Base-by-base conservation (phyloP, 2,113 vertebrate species). In the Equus quagga region DNA sequence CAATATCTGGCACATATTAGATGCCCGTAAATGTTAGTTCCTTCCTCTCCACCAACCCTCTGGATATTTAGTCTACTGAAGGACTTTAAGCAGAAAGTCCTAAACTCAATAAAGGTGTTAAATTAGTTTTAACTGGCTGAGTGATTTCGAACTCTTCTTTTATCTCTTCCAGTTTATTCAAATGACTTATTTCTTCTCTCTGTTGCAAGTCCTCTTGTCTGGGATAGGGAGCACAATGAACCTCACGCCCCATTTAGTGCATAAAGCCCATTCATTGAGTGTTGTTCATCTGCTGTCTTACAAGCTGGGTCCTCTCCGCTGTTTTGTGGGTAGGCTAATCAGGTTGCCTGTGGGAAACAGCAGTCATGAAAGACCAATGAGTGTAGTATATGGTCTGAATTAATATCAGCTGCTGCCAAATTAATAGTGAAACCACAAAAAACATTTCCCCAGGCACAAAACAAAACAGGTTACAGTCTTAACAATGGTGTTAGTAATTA, bases 41-140 rank as follows among this genome's bases (percentile, higher is more conserved):
- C 36, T 94, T 92, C 85, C 76, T 85, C 81, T 89, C 76, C 33
- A 9, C 33, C 56, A 41, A 31, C 15, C 6, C 23, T 83, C 81
- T 85, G 33, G 49, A 46, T 84, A 75, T 73, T 86, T 94, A 90
- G 76, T 64, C 89, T 81, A 56, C 64, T 56, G 54, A 76, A 89
- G 72, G 46, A 56, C 60, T 80, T 54, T 78, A 21, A 7, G 64
- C 15, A 72, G 65, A 76, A 94, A 91, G n/a, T 88, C 65, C 65
- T 85, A 72, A 91, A 89, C 60, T 94, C 94, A 91, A 26, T 85
- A 86, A 94, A 95, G 33, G 51, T 85, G 33, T 89, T 91, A 93
- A 89, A 86, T 92, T 87, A 72, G 54, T 62, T 97, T 91, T 81
- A 96, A 88, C 54, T 49, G 89, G 85, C 67, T 96, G 84, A 95